Percentiles rank a stretch among this genome's conserved stretches.
Conservation (phyloP, 30 jellyfish, hydroid and myxozoan genomes). For the Pseudorhiza aurosa region DNA sequence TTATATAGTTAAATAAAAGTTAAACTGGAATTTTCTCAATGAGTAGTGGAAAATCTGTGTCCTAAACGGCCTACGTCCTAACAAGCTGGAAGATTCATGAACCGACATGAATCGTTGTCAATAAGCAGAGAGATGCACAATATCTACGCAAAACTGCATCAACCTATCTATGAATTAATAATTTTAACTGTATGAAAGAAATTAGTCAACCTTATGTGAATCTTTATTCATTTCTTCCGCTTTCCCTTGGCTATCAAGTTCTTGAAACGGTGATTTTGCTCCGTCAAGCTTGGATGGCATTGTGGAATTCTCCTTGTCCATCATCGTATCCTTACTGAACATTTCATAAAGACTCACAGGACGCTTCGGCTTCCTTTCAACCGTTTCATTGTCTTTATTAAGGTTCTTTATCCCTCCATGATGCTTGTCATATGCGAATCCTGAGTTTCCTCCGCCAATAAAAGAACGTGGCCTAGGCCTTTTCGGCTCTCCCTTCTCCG, state of each 20-base stretch:
- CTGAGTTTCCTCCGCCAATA: slow-evolving; percentile 59
- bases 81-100: too few species aligned
- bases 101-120: too few species aligned
- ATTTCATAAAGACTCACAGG: slow-evolving; percentile 61
- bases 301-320: slow-evolving; percentile 35
- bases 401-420: slow-evolving; percentile 48
- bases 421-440: slow-evolving; percentile 43
- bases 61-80: too few species aligned
- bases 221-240: slow-evolving; percentile 62
- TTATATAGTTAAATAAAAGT: too few species aligned
- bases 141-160: too few species aligned
- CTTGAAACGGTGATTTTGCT: slow-evolving; percentile 10
- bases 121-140: too few species aligned
- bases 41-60: too few species aligned
- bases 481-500: slow-evolving; percentile 9
- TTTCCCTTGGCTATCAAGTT: slow-evolving; percentile 34
- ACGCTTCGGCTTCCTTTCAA: slow-evolving; percentile 42
- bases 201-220: not conserved
- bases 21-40: too few species aligned
- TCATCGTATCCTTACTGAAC: slow-evolving; percentile 40
- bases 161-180: too few species aligned
- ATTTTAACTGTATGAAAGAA: not conserved
- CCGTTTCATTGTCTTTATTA: not conserved
- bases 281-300: slow-evolving; percentile 66
- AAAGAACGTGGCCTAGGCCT: slow-evolving; percentile 59